Percentiles rank a stretch among this genome's conserved stretches.
Evolutionary conservation across 2,888 invertebrate species (phyloP).

Genomic region (Tupiocoris notatus): DNA sequence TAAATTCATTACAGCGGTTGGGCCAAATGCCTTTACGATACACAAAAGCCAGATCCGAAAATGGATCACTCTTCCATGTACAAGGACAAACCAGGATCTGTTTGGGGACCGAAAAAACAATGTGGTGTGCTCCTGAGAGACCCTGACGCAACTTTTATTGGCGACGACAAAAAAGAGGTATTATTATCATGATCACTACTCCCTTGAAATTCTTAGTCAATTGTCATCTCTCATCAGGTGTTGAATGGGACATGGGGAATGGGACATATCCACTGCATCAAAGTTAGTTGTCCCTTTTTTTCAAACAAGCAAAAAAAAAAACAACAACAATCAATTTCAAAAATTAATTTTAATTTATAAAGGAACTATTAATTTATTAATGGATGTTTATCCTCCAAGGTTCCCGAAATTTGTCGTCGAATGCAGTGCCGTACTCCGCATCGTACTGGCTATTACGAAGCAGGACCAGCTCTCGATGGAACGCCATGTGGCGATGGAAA

Average conservation of each 20-base stretch:
- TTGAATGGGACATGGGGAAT: too few relatives aligned
- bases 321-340: too few relatives aligned
- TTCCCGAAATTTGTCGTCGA: slow-evolving; percentile 62
- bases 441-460: slow-evolving; percentile 70
- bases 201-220: too few relatives aligned
- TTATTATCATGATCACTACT: too few relatives aligned
- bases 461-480: slow-evolving; percentile 80
- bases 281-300: too few relatives aligned
- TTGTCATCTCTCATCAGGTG: too few relatives aligned
- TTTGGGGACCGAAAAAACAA: slow-evolving; percentile 72
- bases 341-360: too few relatives aligned
- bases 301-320: too few relatives aligned
- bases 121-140: slow-evolving; percentile 71
- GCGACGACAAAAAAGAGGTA: slow-evolving; percentile 41
- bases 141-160: slow-evolving; percentile 61
- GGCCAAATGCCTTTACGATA: slow-evolving; percentile 64
- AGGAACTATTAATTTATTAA: too few relatives aligned
- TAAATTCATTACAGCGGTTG: slow-evolving; percentile 34
- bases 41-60: slow-evolving; percentile 55
- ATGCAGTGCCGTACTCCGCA: slow-evolving; percentile 71
- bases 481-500: slow-evolving; percentile 67
- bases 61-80: slow-evolving; percentile 63
- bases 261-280: too few relatives aligned
- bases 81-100: slow-evolving; percentile 65
- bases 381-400: too few relatives aligned